Evolutionary conservation across 2,797 vertebrate species (phyloP), one percentile per base, ranked within the genome.

Genomic region (Poeciliopsis presidionis): DNA sequence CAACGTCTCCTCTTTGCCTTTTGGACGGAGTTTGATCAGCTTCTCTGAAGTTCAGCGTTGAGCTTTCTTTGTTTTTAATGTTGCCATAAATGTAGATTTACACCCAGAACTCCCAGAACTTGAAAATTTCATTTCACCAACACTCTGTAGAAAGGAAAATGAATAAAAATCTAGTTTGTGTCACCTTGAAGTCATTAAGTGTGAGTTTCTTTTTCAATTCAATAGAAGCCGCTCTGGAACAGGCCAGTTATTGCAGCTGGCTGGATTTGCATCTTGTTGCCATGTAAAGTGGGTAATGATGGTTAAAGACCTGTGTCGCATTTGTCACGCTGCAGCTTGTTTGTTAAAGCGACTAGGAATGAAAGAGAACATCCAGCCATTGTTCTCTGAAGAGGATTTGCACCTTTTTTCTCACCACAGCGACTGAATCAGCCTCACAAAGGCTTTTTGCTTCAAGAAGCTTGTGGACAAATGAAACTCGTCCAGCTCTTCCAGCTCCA

Each of bases 381-480:
- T 87, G 84, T 16, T 12, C 77, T 81, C 76, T n/a, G 78, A 88
- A 89, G 84, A 80, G 87, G 88, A 92, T 92, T 90, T 85, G 80
- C 75, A 90, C 83, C 85, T 87, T 90, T 90, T 88, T 74, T 83
- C 67, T 80, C 20, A 5, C 20, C 20, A 5, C 36, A 41, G 20
- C 88, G 81, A 89, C 71, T 89, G 81, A 91, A 90, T 84, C 80
- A 85, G 84, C 74, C 81, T 75, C 84, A 69, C 88, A 91, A 88
- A 86, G 86, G 33, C 76, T 22, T 86, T 87, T 87, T 89, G 45
- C 72, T 84, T 88, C 81, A 76, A 82, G 83, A 83, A 87, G 84
- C 77, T 51, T 84, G 85, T 88, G 90, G 89, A 93, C 89, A 92
- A 89, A 89, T 89, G 81, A 89, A 59, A 84, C 86, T 74, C 71